Evolutionary conservation across 2,888 invertebrate genomes (phyloP).

Genomic region (Dynastes maya): DNA sequence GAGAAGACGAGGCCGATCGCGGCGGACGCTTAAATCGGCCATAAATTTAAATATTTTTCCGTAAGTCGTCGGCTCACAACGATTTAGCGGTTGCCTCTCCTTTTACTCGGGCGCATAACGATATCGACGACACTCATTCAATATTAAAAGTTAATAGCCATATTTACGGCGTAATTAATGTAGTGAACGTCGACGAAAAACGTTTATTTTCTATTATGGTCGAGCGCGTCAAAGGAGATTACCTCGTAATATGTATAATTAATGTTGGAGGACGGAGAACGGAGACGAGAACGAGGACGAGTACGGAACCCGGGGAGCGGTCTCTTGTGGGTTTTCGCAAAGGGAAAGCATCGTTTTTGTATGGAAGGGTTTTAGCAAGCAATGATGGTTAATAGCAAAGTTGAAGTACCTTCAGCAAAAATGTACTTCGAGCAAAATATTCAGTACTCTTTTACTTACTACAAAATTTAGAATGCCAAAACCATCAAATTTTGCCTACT

Average conservation of each 20-base stretch:
- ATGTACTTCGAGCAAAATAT: too few relatives aligned
- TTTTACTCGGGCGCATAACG: background rate
- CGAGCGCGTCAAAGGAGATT: constrained; percentile 23
- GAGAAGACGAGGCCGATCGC: constrained; percentile 27
- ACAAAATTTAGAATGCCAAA: too few relatives aligned
- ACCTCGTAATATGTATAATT: constrained; percentile 33
- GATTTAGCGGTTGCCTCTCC: background rate
- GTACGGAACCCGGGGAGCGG: too few relatives aligned
- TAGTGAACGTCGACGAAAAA: constrained; percentile 27
- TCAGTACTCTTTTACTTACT: too few relatives aligned
- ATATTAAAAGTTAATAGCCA: constrained; percentile 41
- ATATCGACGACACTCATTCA: constrained; percentile 42
- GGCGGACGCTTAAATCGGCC: constrained; percentile 53
- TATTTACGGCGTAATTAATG: constrained; percentile 44
- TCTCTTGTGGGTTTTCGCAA: too few relatives aligned
- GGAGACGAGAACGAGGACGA: background rate
- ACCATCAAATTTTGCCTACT: too few relatives aligned
- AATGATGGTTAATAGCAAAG: too few relatives aligned
- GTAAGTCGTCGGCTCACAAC: constrained; percentile 4
- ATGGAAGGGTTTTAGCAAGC: too few relatives aligned
- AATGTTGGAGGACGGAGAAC: constrained; percentile 8
- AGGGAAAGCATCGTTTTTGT: too few relatives aligned
- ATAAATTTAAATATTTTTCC: constrained; percentile 54
- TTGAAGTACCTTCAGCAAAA: too few relatives aligned
- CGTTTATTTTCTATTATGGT: constrained; percentile 43